phyloP scores from a whole-genome alignment of 1,140 invertebrate genomes.

The Nasonia longicornis region DNA sequence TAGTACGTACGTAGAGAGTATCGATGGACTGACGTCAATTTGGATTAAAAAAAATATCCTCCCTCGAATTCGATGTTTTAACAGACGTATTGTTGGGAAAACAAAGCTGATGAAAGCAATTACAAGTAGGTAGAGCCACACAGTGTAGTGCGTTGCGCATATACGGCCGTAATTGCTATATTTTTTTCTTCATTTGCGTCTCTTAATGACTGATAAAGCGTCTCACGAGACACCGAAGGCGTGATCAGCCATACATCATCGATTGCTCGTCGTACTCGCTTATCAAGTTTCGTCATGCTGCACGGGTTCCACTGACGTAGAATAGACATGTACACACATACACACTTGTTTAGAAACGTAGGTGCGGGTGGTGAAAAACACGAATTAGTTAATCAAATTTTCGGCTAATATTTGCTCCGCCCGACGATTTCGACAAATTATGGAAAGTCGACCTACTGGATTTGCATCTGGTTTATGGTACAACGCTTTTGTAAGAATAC shows the following conservation, averaged over 20 bases:
- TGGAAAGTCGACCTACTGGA: background rate
- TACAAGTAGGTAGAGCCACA: too few relatives aligned
- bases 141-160: background rate
- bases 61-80: too few relatives aligned
- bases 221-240: constrained; percentile 26
- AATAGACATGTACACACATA: background rate
- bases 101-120: too few relatives aligned
- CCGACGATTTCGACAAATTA: background rate
- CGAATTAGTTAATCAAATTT: constrained; percentile 1
- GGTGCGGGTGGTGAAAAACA: background rate
- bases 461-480: too few relatives aligned
- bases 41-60: too few relatives aligned
- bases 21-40: too few relatives aligned
- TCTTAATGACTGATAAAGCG: constrained; percentile 16
- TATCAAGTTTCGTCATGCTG: background rate
- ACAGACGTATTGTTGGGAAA: too few relatives aligned
- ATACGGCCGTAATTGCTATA: background rate
- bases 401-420: background rate
- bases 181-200: constrained; percentile 27
- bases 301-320: background rate
- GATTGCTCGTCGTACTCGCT: background rate
- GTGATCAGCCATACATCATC: background rate
- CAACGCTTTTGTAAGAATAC: too few relatives aligned
- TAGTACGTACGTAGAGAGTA: too few relatives aligned
- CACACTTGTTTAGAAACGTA: background rate